Conservation (phyloP, 2,113 vertebrate genomes). For the Gavialis gangeticus region DNA sequence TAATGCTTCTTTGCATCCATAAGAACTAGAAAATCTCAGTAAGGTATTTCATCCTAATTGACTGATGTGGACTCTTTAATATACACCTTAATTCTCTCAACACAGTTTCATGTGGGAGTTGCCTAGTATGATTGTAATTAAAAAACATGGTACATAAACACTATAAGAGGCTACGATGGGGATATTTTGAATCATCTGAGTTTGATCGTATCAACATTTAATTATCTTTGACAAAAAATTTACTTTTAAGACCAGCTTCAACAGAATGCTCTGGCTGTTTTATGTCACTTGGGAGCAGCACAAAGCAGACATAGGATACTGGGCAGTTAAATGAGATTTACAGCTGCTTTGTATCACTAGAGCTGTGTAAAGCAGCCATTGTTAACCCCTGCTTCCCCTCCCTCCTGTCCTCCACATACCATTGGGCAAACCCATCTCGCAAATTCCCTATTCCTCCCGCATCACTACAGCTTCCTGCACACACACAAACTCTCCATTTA, state of each 20-base stretch:
- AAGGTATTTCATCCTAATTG: not conserved
- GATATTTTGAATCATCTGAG: not conserved
- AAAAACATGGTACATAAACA: not conserved
- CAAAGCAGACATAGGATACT: not conserved
- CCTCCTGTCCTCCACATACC: not conserved
- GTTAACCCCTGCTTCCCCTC: not conserved
- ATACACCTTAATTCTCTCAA: not conserved
- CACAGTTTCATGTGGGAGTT: not conserved
- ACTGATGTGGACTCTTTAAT: not conserved
- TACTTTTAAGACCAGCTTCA: not conserved
- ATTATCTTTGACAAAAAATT: not conserved
- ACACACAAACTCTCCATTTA: not conserved
- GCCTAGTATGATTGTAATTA: not conserved
- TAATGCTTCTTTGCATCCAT: not conserved
- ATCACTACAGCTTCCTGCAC: not conserved
- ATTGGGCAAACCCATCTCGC: not conserved
- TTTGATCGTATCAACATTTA: not conserved
- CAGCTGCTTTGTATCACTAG: not conserved
- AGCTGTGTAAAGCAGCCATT: not conserved
- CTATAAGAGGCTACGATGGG: not conserved
- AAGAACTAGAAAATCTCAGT: fast-evolving
- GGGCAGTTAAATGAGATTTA: not conserved
- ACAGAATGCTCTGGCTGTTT: not conserved
- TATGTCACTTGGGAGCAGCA: not conserved
- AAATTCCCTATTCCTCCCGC: not conserved